Evolutionary conservation across 2,113 vertebrate genomes (phyloP), one percentile per base, ranked within the genome.

Genomic region (Martes martes): DNA sequence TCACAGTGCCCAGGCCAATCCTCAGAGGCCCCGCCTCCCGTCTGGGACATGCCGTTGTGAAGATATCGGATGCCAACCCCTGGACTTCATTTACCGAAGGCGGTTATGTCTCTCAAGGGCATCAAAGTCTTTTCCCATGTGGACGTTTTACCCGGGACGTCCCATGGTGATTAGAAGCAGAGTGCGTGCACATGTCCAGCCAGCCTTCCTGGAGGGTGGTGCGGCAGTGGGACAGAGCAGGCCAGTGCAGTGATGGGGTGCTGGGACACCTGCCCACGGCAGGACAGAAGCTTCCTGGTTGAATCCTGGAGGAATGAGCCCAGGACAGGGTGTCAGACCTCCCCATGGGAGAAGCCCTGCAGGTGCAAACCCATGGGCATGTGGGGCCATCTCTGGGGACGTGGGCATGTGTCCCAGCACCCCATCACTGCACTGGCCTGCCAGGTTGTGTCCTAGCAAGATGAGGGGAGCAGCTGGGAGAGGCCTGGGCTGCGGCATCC

Each of bases 21-120:
- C 4, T 0, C 23, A 73, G 71, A 74, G 71, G 36, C 71, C 7
- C 71, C 14, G 31, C 65, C 39, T 7, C 28, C 28, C 7, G 2
- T 24, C 45, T 16, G 11, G 45, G 24, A 0, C 45, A 14, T 1
- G 0, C 16, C 2, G 0, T 39, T 0, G 0, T 7, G 10, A 11
- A 39, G 24, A 16, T 6, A 0, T 10, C 6, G 16, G 28, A 1
- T 55, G 16, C 33, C 23, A 21, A 24, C 10, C 21, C 1, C 1
- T 2, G 5, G 11, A 9, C 50, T 4, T 76, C 11, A 6, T 28
- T 11, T 39, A 26, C 80, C 19, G 0, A 52, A 19, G 10, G 42
- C 42, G 11, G 26, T 14, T 10, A 0, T 1, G 9, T 33, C 24
- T 36, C 61, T 28, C 3, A 10, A 5, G 8, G 45, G 33, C 2